Conservation (phyloP, 2,113 vertebrate genomes). For the Mugil cephalus region DNA sequence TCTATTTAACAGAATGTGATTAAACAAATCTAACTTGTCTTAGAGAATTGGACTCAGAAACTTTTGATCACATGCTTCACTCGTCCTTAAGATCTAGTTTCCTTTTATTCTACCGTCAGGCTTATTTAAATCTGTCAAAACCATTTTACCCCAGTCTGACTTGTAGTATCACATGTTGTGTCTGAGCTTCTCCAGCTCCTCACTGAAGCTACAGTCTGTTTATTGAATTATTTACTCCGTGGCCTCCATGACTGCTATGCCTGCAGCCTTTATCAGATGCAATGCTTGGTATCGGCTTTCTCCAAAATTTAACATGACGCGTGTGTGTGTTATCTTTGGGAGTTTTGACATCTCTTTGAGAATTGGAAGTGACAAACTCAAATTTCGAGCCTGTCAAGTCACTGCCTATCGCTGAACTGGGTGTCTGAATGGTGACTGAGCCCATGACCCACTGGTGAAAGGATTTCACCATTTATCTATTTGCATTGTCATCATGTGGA, state of each 20-base stretch:
- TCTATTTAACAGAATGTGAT: background rate
- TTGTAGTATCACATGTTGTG: background rate
- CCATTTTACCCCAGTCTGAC: background rate
- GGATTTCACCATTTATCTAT: too few species aligned
- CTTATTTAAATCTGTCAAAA: slow-evolving; percentile 2
- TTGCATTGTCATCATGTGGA: too few species aligned
- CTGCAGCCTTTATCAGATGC: slow-evolving; percentile 13
- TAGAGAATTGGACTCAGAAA: background rate
- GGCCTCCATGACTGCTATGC: slow-evolving; percentile 11
- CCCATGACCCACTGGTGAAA: too few species aligned
- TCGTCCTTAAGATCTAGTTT: slow-evolving; percentile 5
- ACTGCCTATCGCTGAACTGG: too few species aligned
- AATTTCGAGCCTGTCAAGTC: too few species aligned
- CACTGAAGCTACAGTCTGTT: background rate
- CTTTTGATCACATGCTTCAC: background rate
- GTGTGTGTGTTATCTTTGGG: background rate
- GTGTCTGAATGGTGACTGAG: too few species aligned
- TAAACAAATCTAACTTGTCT: background rate
- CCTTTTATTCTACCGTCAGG: slow-evolving; percentile 1
- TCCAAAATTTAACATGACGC: background rate
- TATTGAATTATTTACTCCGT: slow-evolving; percentile 16
- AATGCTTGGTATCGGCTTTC: slow-evolving; percentile 9
- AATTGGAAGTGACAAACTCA: background rate
- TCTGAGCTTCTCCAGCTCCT: slow-evolving; percentile 1
- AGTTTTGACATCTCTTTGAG: background rate